These are phyloP conservation scores for Anthopleura sola DNA, from an alignment of 64 coral and sea anemone genomes.

Conservation along the genomic window DNA sequence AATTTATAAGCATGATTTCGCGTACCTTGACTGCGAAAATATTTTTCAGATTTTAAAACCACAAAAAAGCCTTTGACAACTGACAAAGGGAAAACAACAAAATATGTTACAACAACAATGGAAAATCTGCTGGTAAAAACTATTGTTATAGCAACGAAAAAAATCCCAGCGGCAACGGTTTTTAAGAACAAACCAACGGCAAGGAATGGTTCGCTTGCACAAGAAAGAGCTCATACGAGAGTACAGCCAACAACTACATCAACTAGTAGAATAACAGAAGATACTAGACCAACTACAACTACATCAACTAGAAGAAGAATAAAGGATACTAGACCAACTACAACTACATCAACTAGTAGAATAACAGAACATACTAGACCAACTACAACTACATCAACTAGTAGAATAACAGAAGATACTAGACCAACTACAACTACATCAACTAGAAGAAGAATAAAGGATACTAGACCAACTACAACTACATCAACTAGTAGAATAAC, in stretches of 20 bases:
- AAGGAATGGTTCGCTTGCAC: background rate
- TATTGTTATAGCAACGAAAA: background rate
- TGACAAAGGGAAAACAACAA: background rate
- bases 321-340: background rate
- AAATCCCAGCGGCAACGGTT: background rate
- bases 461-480: background rate
- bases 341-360: background rate
- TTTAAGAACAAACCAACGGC: background rate
- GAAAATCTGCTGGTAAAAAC: background rate
- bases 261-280: background rate
- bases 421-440: background rate
- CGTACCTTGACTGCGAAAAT: background rate
- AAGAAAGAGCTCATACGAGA: background rate
- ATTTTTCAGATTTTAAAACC: background rate
- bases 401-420: background rate
- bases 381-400: background rate
- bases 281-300: background rate
- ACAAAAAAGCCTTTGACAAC: background rate
- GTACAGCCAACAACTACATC: background rate
- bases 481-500: background rate
- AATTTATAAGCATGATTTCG: too few relatives aligned
- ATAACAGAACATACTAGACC: background rate
- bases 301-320: background rate
- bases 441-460: background rate
- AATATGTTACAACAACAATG: too few relatives aligned